These are phyloP conservation scores for Mionectes olivaceus DNA, from an alignment of 2,797 vertebrate species.

Conservation along the genomic window DNA sequence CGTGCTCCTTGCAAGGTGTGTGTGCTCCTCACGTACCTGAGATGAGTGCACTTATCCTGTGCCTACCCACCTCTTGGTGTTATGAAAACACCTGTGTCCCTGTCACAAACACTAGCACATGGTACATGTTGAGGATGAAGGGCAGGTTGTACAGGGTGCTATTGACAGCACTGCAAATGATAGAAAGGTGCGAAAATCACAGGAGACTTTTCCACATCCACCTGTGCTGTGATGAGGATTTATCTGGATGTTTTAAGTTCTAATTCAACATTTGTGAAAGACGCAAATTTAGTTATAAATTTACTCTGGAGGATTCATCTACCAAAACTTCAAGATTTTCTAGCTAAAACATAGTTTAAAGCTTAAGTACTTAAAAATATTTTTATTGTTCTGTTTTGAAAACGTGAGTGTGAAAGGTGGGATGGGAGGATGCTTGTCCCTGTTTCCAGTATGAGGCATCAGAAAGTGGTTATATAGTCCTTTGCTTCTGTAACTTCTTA, in stretches of 20 bases:
- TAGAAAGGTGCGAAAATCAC: background rate
- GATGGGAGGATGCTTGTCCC: background rate
- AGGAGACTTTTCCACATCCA: background rate
- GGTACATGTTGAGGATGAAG: background rate
- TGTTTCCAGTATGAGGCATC: background rate
- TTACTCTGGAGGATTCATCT: background rate
- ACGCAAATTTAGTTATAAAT: background rate
- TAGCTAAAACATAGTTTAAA: background rate
- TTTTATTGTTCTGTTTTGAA: background rate
- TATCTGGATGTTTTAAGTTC: background rate
- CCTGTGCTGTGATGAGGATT: background rate
- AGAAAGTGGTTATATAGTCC: background rate
- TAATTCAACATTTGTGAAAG: background rate
- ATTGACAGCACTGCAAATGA: background rate
- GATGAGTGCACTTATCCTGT: fast-evolving
- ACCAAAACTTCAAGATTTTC: background rate
- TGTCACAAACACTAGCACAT: background rate
- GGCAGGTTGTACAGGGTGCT: background rate
- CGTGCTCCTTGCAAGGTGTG: background rate
- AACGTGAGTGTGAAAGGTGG: background rate
- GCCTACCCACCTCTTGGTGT: background rate
- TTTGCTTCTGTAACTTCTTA: background rate
- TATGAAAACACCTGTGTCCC: background rate
- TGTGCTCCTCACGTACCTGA: background rate
- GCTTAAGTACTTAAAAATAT: background rate